Evolutionary conservation across 1,140 invertebrate species (phyloP), one percentile per base, ranked within the genome.

Genomic region (Meloidogyne hapla): DNA sequence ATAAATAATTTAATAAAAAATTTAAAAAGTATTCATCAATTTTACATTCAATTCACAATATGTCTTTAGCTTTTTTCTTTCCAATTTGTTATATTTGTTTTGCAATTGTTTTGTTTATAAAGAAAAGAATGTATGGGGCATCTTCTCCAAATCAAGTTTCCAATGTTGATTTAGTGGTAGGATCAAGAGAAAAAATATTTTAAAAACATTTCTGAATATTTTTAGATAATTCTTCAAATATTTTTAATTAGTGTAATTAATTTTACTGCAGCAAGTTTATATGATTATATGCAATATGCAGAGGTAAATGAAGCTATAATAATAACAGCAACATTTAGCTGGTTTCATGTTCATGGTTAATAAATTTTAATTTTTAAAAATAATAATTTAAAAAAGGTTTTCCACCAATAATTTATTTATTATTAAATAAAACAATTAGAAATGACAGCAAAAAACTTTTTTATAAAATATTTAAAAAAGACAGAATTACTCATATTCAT

Each of bases 201-300:
- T 48, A 23, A 2, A 68, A 25, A 21, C 38, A 23, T 21, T 12
- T n/a, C n/a, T n/a, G n/a, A n/a, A n/a, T 38, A 62, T 10, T 28
- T 76, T 63, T 61, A 76, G 75, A 61, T 75, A 25, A 74, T 76
- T 65, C 25, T 76, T 40, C 75, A 76, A 76, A 64, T 76, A 21
- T 75, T 76, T 33, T 25, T 76, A 21, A 33, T 76, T 38, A 74
- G 68, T 33, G 9, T 71, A 21, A 26, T 76, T 40, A 76, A 76
- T 75, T 45, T 67, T 61, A 56, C 63, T 26, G 69, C 73, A 2
- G 26, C 23, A 38, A 28, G 69, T 28, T 2, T 76, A 23, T 76
- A 76, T 28, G 28, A 45, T 28, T 76, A 77, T 40, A 76, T 76
- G 71, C 68, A 76, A 26, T 73, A 64, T 28, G 18, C 45, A 25